A percentile compares a stretch with the other conserved stretches of the same genome.
Conservation (phyloP, 1,140 invertebrate genomes). For the Epicauta chinensis region DNA sequence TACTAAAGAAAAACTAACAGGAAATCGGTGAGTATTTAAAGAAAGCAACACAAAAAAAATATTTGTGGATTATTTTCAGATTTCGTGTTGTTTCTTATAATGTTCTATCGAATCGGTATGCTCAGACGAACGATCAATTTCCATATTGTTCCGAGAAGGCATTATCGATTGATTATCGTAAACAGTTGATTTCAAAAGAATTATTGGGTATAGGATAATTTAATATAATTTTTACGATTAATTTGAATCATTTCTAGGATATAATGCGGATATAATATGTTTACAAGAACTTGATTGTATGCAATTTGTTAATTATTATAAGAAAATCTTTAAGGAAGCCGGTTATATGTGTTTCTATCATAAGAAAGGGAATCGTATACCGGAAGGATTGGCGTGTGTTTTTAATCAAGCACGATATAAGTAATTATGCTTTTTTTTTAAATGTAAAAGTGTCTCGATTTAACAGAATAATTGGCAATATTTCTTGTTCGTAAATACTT, state of each 20-base stretch:
- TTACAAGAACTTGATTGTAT: constrained; percentile 86
- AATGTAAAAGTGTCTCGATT: too few species aligned
- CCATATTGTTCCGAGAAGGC: constrained; percentile 74
- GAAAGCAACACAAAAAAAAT: constrained; percentile 42
- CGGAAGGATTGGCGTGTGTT: constrained; percentile 76
- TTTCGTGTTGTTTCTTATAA: constrained; percentile 84
- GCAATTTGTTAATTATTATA: constrained; percentile 57
- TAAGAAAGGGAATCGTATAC: constrained; percentile 64
- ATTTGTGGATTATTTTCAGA: constrained; percentile 47
- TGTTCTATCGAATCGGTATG: constrained; percentile 80
- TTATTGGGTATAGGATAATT: constrained; percentile 54
- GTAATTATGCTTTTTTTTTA: constrained; percentile 35
- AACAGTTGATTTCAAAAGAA: constrained; percentile 77
- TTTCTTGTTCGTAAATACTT: too few species aligned
- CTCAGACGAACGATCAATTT: constrained; percentile 72
- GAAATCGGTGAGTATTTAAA: constrained; percentile 41
- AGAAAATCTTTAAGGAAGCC: constrained; percentile 32
- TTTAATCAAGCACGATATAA: constrained; percentile 56
- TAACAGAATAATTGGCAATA: too few species aligned
- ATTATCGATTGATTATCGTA: constrained; percentile 78
- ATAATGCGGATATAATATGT: constrained; percentile 83
- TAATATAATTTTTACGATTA: not conserved
- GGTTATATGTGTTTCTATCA: constrained; percentile 49
- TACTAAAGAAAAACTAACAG: constrained; percentile 51
- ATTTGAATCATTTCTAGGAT: constrained; percentile 50